Conservation (phyloP, 64 coral and sea anemone genomes). For the Orbicella faveolata region DNA sequence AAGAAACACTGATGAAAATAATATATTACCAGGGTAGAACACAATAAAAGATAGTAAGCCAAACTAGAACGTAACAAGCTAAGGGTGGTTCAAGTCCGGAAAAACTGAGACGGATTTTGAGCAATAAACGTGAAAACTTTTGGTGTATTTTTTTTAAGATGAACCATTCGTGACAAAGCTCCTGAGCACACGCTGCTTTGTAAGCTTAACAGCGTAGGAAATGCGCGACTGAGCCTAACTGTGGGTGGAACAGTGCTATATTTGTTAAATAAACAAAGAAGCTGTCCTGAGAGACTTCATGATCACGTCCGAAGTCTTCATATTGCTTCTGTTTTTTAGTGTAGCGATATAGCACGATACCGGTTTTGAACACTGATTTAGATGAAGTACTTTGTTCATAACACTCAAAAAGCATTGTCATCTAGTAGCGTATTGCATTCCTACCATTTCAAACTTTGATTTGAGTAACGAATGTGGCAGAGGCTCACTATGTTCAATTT, state of each 20-base stretch:
- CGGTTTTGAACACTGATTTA: neutral
- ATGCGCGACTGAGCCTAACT: neutral
- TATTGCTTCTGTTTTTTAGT: neutral
- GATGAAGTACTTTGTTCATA: too few species aligned
- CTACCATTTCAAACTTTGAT: too few species aligned
- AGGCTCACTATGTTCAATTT: too few species aligned
- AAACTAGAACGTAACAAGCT: neutral
- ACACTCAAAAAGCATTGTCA: too few species aligned
- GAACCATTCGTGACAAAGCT: neutral
- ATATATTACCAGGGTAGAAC: neutral
- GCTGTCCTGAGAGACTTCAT: neutral
- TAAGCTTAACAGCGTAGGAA: neutral
- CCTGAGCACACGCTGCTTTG: neutral
- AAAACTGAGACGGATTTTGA: neutral
- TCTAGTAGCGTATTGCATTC: too few species aligned
- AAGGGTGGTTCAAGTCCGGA: neutral
- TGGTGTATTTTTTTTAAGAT: too few species aligned
- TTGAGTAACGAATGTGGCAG: too few species aligned
- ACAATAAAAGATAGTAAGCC: neutral
- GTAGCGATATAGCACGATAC: neutral
- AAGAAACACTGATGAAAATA: neutral
- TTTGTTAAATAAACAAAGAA: slow-evolving; percentile 34
- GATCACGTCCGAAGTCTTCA: slow-evolving; percentile 17
- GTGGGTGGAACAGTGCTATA: neutral
- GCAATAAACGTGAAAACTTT: too few species aligned